phyloP scores from a whole-genome alignment of 2,888 invertebrate species.

The Sesia bembeciformis region DNA sequence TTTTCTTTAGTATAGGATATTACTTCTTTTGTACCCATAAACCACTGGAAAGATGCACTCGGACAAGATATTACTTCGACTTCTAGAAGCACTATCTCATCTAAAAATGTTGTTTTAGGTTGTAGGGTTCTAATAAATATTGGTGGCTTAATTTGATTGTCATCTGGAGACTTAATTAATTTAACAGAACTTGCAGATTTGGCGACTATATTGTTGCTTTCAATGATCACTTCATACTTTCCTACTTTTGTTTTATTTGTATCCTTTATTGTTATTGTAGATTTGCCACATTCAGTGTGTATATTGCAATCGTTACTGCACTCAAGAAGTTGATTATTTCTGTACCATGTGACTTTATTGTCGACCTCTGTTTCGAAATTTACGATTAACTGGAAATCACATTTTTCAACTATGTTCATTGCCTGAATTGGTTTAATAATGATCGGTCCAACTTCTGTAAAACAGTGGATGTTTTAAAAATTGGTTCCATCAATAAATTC shows the following conservation, averaged over 20 bases:
- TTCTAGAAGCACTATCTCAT: constrained; percentile 87
- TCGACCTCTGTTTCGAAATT: constrained; percentile 81
- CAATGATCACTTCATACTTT: constrained; percentile 90
- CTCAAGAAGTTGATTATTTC: constrained; percentile 85
- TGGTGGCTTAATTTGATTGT: constrained; percentile 79
- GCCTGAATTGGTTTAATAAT: constrained; percentile 87
- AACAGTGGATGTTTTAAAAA: constrained; percentile 21
- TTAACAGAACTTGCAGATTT: constrained; percentile 89
- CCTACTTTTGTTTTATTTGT: constrained; percentile 85
- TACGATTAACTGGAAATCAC: constrained; percentile 80
- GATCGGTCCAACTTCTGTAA: constrained; percentile 68
- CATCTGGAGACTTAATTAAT: constrained; percentile 76
- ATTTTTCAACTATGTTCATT: constrained; percentile 79
- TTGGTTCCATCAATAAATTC: neutral
- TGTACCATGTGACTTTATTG: constrained; percentile 88
- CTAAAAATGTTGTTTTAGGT: constrained; percentile 80
- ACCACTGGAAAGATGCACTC: constrained; percentile 91
- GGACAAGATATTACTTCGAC: constrained; percentile 84
- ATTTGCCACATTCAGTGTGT: constrained; percentile 74
- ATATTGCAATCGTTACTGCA: constrained; percentile 77
- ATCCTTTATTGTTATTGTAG: constrained; percentile 78
- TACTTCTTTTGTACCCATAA: constrained; percentile 82
- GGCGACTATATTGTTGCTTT: constrained; percentile 84
- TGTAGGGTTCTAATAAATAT: constrained; percentile 81
- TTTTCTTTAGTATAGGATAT: constrained; percentile 67